These are phyloP conservation scores for Delia radicum DNA, from an alignment of 1,140 invertebrate genomes.

Conservation along the genomic window DNA sequence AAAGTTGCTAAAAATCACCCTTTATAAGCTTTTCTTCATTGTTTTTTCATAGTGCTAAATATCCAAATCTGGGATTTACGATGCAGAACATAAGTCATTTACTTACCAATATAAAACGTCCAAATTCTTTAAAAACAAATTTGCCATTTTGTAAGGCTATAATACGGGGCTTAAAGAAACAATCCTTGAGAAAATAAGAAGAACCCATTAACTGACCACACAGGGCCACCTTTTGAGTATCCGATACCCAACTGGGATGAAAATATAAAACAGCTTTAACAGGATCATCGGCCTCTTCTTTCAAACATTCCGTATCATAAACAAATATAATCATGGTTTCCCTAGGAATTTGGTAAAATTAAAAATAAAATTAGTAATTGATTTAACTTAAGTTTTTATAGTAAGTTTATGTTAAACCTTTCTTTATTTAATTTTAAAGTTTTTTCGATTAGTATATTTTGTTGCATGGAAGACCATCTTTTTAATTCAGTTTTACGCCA, in stretches of 20 bases:
- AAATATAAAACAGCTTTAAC: conserved; percentile 84
- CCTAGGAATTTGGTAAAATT: conserved; percentile 56
- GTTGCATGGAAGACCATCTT: neutral
- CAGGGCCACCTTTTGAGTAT: conserved; percentile 74
- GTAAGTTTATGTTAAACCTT: neutral
- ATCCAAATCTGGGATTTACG: neutral
- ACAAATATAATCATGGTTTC: conserved; percentile 87
- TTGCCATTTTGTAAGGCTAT: conserved; percentile 80
- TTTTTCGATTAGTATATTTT: neutral
- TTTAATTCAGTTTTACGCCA: neutral
- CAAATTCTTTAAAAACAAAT: conserved; percentile 77
- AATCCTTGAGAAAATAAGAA: conserved; percentile 71
- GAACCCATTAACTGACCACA: conserved; percentile 83
- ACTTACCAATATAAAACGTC: conserved; percentile 72
- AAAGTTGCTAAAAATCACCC: too few relatives aligned
- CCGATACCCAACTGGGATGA: conserved; percentile 82
- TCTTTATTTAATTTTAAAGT: neutral
- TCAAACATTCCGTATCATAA: conserved; percentile 77
- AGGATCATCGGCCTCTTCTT: conserved; percentile 81
- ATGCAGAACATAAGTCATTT: conserved; percentile 41
- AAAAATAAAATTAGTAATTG: neutral
- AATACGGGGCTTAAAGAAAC: conserved; percentile 72
- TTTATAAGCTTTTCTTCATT: too few relatives aligned
- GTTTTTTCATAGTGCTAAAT: too few relatives aligned
- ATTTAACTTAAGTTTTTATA: neutral